Evolutionary conservation across 2,888 invertebrate species (phyloP).

Genomic region (Mythimna vitellina): DNA sequence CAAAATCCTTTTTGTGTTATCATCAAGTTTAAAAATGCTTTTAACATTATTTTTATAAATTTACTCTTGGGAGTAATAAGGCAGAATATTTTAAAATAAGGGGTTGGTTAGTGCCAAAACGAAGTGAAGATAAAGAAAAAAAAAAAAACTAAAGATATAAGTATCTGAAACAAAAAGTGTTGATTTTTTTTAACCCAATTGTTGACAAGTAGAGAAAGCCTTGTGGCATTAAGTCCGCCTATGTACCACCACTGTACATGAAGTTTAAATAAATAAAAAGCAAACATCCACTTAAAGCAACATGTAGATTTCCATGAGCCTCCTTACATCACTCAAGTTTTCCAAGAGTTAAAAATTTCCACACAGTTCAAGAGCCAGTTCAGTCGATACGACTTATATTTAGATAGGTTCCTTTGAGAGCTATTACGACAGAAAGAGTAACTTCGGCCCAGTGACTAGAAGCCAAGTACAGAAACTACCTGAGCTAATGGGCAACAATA

Average conservation of each 20-base stretch:
- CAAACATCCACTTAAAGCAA: not conserved
- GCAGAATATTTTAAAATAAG: conserved; percentile 21
- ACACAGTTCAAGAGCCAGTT: not conserved
- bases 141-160: not conserved
- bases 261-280: too few species aligned
- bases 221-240: too few species aligned
- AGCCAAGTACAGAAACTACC: conserved; percentile 60
- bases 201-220: too few species aligned
- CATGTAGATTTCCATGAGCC: not conserved
- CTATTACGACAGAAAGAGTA: conserved; percentile 53
- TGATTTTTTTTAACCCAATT: too few species aligned
- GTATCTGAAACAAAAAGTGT: not conserved
- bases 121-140: conserved; percentile 20
- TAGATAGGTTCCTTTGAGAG: conserved; percentile 55
- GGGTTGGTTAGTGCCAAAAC: not conserved
- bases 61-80: not conserved
- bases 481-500: conserved; percentile 60
- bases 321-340: conserved; percentile 1
- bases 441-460: conserved; percentile 39
- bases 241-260: too few species aligned
- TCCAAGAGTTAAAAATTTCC: not conserved
- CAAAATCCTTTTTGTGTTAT: not conserved
- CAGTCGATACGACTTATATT: conserved; percentile 31
- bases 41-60: conserved; percentile 18
- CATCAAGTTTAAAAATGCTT: conserved; percentile 20